Conservation (phyloP, 2,113 vertebrate genomes). For the Chaetorhynchus papuensis region DNA sequence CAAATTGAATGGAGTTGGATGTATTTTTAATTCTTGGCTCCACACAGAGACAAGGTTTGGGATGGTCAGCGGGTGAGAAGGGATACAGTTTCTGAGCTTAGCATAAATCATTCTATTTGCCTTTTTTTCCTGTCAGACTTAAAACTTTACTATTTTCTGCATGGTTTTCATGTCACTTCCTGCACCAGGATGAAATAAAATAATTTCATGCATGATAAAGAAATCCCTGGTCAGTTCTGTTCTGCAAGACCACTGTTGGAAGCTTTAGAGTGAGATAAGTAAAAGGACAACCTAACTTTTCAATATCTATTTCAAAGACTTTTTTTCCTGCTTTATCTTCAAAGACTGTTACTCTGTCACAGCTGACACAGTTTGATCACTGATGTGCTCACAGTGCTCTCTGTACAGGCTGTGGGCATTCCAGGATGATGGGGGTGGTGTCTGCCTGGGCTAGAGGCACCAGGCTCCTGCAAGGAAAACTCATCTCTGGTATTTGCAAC, state of each 20-base stretch:
- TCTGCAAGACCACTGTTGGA: not conserved
- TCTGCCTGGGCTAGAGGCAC: not conserved
- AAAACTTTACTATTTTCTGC: slow-evolving; percentile 16
- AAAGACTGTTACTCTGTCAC: not conserved
- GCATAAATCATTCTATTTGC: slow-evolving; percentile 2
- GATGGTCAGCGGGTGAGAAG: not conserved
- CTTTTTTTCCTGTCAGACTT: not conserved
- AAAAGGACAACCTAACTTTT: not conserved
- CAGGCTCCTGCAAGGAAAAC: not conserved
- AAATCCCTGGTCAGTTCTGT: not conserved
- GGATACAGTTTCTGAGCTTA: not conserved
- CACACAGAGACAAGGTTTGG: not conserved
- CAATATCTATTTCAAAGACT: not conserved
- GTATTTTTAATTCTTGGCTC: not conserved
- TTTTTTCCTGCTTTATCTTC: not conserved
- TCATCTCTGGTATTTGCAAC: not conserved
- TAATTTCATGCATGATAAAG: not conserved
- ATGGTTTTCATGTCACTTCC: not conserved
- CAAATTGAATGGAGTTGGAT: not conserved
- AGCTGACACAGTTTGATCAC: not conserved
- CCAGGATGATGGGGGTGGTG: not conserved
- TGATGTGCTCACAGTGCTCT: not conserved
- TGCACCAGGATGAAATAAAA: slow-evolving; percentile 16
- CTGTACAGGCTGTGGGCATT: not conserved
- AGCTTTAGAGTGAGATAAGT: not conserved